A percentile compares a stretch with the other conserved stretches of the same genome.
phyloP scores from a whole-genome alignment of 2,797 vertebrate genomes.

The Numenius phaeopus region DNA sequence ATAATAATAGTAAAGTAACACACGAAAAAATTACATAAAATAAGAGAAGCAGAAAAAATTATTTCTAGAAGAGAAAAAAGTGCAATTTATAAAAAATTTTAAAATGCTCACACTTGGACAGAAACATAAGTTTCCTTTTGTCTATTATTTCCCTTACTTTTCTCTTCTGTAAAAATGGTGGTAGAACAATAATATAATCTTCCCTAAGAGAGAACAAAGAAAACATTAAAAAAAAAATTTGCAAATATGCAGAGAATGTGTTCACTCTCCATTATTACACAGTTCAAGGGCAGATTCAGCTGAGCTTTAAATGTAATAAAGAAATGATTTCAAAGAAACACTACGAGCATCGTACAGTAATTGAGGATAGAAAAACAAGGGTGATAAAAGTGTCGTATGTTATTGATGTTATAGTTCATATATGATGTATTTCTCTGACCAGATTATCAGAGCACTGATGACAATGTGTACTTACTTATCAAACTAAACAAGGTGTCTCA shows the following conservation, averaged over 20 bases:
- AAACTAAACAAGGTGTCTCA: slow-evolving; percentile 50
- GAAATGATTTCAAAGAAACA: slow-evolving; percentile 20
- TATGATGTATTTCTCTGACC: slow-evolving; percentile 31
- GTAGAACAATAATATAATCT: background rate
- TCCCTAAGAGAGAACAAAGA: background rate
- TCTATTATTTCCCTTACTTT: background rate
- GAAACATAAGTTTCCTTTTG: background rate
- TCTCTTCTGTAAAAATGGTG: background rate
- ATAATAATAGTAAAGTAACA: background rate
- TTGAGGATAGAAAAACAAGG: slow-evolving; percentile 40
- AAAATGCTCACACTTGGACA: background rate
- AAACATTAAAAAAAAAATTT: background rate
- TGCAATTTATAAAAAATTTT: background rate
- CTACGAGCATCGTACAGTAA: background rate
- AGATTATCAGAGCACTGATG: slow-evolving; percentile 47
- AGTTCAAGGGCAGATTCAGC: slow-evolving; percentile 57
- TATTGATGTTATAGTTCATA: slow-evolving; percentile 59
- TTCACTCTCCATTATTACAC: slow-evolving; percentile 38
- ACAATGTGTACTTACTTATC: slow-evolving; percentile 27
- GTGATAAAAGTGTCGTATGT: slow-evolving; percentile 42
- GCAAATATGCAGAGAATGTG: slow-evolving; percentile 1
- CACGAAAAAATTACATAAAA: background rate
- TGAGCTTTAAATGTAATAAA: slow-evolving; percentile 56
- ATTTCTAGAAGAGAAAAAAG: background rate
- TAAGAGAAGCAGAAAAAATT: background rate